phyloP scores from a whole-genome alignment of 2,888 invertebrate species.

The Phortica magna region DNA sequence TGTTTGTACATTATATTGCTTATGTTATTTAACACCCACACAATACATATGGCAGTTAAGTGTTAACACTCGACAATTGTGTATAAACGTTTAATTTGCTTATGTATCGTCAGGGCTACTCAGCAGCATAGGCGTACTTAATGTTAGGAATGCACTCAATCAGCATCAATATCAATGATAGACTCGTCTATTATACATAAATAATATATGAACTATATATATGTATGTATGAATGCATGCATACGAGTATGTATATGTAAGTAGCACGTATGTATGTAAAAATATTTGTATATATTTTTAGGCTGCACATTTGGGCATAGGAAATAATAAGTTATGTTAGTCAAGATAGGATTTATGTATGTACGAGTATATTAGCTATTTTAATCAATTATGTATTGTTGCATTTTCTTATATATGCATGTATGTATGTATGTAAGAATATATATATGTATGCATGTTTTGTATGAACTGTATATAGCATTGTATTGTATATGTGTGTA shows the following conservation, averaged over 20 bases:
- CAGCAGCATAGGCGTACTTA: too few relatives aligned
- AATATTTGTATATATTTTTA: background rate
- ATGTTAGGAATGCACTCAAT: background rate
- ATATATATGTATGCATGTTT: slow-evolving; percentile 5
- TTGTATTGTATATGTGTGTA: too few relatives aligned
- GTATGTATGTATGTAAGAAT: slow-evolving; percentile 27
- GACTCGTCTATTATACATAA: background rate
- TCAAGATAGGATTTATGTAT: background rate
- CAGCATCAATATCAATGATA: background rate
- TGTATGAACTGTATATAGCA: background rate
- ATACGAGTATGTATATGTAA: slow-evolving; percentile 25
- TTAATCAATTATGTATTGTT: background rate
- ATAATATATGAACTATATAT: background rate
- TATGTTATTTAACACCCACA: too few relatives aligned
- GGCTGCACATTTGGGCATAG: background rate
- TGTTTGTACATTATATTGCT: too few relatives aligned
- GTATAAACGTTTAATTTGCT: too few relatives aligned
- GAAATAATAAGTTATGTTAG: background rate
- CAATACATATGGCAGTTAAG: too few relatives aligned
- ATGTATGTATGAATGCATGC: slow-evolving; percentile 4
- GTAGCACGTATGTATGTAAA: background rate
- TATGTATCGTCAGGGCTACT: too few relatives aligned
- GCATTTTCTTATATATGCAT: slow-evolving; percentile 19
- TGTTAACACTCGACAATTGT: too few relatives aligned
- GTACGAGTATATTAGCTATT: background rate